Evolutionary conservation across 2,888 invertebrate species (phyloP).

Genomic region (Nymphalis c-album): DNA sequence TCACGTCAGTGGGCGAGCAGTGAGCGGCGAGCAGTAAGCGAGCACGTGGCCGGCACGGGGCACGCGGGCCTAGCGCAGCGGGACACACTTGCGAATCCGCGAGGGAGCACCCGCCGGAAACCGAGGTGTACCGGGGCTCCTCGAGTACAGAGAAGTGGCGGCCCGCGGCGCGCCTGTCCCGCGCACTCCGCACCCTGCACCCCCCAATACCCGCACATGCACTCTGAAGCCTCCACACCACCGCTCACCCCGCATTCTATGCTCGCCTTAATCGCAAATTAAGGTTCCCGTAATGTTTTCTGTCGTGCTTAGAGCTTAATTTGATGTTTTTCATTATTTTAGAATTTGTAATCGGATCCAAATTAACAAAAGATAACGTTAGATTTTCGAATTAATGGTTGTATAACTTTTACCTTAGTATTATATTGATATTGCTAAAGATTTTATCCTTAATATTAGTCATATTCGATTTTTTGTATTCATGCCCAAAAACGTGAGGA

Average conservation of each 20-base stretch:
- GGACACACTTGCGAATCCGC: constrained; percentile 70
- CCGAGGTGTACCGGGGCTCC: constrained; percentile 80
- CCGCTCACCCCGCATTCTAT: constrained; percentile 79
- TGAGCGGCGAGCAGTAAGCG: constrained; percentile 42
- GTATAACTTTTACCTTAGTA: too few relatives aligned
- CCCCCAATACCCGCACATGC: constrained; percentile 64
- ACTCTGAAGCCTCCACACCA: constrained; percentile 77
- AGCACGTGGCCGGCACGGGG: constrained; percentile 77
- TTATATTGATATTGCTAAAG: too few relatives aligned
- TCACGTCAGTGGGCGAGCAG: constrained; percentile 50
- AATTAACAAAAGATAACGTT: background rate
- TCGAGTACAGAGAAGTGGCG: constrained; percentile 79
- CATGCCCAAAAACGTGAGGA: too few relatives aligned
- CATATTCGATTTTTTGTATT: too few relatives aligned
- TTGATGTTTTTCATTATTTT: constrained; percentile 70
- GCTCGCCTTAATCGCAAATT: constrained; percentile 81
- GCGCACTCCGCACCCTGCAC: constrained; percentile 54
- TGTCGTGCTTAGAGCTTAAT: constrained; percentile 75
- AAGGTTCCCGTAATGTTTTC: constrained; percentile 78
- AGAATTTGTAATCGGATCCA: constrained; percentile 15
- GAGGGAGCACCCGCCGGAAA: constrained; percentile 78
- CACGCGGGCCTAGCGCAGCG: constrained; percentile 58
- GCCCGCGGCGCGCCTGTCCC: constrained; percentile 71
- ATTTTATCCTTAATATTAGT: too few relatives aligned
- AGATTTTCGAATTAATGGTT: too few relatives aligned